Percentiles rank a stretch among this genome's conserved stretches.
Evolutionary conservation across 2,113 vertebrate genomes (phyloP).

Genomic region (Saccopteryx bilineata): DNA sequence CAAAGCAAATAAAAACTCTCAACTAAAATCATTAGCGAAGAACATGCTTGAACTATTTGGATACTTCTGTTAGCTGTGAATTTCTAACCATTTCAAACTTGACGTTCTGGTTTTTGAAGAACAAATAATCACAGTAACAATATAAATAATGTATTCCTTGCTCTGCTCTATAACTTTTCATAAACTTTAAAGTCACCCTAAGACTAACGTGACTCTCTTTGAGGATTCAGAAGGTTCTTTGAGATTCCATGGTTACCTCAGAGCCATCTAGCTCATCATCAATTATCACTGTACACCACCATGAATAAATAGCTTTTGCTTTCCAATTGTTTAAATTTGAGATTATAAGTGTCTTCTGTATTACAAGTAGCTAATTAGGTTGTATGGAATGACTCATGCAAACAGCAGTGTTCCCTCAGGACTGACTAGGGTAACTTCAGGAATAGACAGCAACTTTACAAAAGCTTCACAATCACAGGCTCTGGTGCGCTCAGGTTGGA

Average conservation of each 20-base stretch:
- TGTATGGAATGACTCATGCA: conserved; percentile 41
- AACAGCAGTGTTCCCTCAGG: conserved; percentile 2
- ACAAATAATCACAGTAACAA: not conserved
- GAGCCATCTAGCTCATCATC: not conserved
- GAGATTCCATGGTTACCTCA: not conserved
- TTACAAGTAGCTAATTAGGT: conserved; percentile 23
- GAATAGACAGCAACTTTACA: not conserved
- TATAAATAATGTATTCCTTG: not conserved
- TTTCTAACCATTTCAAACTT: conserved; percentile 26
- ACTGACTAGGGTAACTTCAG: not conserved
- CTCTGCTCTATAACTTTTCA: not conserved
- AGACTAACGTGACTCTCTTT: not conserved
- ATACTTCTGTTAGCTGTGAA: not conserved
- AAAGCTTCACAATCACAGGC: not conserved
- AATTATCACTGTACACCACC: not conserved
- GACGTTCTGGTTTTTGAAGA: conserved; percentile 2
- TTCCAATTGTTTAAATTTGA: conserved; percentile 53
- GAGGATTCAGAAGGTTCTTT: not conserved
- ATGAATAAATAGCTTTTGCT: conserved; percentile 36
- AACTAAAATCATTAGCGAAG: not conserved
- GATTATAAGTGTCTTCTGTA: conserved; percentile 32
- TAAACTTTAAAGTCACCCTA: not conserved
- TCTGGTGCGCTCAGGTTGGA: not conserved
- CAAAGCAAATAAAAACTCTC: conserved; percentile 14
- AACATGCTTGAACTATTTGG: not conserved